A percentile compares a stretch with the other conserved stretches of the same genome.
These are phyloP conservation scores for Threskiornis aethiopicus DNA, from an alignment of 2,797 vertebrate species.

Conservation along the genomic window DNA sequence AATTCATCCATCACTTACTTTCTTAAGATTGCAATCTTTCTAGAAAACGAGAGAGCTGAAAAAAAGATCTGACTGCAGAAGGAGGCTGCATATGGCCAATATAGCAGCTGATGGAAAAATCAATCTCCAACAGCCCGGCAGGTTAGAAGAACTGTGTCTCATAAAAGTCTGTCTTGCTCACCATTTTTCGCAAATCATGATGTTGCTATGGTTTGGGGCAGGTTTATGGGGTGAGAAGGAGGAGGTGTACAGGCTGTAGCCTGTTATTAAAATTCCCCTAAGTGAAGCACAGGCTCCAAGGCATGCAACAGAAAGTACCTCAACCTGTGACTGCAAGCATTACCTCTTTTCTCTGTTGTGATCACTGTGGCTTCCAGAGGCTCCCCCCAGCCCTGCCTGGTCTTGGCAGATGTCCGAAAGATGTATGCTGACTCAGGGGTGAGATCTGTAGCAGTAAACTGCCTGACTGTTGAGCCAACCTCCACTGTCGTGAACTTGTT, in stretches of 20 bases:
- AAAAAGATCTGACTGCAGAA: conserved; percentile 5
- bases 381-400: conserved; percentile 91
- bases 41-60: neutral
- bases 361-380: conserved; percentile 90
- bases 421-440: conserved; percentile 86
- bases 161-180: conserved; percentile 36
- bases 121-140: conserved; percentile 37
- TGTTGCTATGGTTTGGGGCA: conserved; percentile 23
- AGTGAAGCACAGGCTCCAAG: neutral
- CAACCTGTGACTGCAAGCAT: neutral
- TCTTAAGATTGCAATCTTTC: conserved; percentile 35
- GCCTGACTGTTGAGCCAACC: conserved; percentile 87
- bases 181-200: neutral
- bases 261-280: neutral
- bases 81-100: conserved; percentile 30
- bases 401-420: conserved; percentile 89
- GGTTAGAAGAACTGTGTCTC: conserved; percentile 47
- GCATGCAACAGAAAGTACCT: neutral
- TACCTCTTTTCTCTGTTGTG: conserved; percentile 94
- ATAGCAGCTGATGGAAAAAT: conserved; percentile 58
- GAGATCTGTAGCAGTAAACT: conserved; percentile 90
- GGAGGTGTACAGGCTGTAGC: neutral
- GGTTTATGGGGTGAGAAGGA: conserved; percentile 25
- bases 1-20: conserved; percentile 52
- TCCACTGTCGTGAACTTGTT: conserved; percentile 91